Percentiles rank a stretch among this genome's conserved stretches.
Evolutionary conservation across 2,797 vertebrate species (phyloP).

Genomic region (Xenentodon cancila): DNA sequence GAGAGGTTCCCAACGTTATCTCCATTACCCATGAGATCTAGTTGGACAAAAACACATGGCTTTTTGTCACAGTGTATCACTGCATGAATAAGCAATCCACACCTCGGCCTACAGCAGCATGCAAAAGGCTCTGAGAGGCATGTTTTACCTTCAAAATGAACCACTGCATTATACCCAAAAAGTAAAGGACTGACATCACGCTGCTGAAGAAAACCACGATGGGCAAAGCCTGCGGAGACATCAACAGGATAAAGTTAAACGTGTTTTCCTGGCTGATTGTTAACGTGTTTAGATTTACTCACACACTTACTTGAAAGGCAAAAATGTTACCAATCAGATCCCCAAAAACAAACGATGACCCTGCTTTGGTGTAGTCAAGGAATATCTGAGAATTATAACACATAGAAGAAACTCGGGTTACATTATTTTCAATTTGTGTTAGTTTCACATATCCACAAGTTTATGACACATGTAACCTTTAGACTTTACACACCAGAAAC

Average conservation of each 20-base stretch:
- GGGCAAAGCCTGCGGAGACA: slow-evolving; percentile 84
- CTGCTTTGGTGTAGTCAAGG: slow-evolving; percentile 88
- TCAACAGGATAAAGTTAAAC: not conserved
- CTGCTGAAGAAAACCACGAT: slow-evolving; percentile 98
- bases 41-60: slow-evolving; percentile 57
- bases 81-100: not conserved
- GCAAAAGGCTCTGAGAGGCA: not conserved
- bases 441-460: not conserved
- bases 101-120: slow-evolving; percentile 1
- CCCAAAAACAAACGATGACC: slow-evolving; percentile 93
- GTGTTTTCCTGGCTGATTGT: not conserved
- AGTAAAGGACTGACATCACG: slow-evolving; percentile 95
- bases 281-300: not conserved
- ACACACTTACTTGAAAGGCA: slow-evolving; percentile 92
- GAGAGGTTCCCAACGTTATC: slow-evolving; percentile 91
- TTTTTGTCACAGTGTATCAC: slow-evolving; percentile 15
- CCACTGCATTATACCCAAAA: slow-evolving; percentile 93
- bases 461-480: not conserved
- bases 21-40: slow-evolving; percentile 96
- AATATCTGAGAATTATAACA: slow-evolving; percentile 83
- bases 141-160: slow-evolving; percentile 91
- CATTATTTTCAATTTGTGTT: not conserved
- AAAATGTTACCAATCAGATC: slow-evolving; percentile 81
- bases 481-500: slow-evolving; percentile 19
- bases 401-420: not conserved